A percentile compares a stretch with the other conserved stretches of the same genome.
Evolutionary conservation across 2,113 vertebrate species (phyloP).

Genomic region (Telmatochromis bifrenatus): DNA sequence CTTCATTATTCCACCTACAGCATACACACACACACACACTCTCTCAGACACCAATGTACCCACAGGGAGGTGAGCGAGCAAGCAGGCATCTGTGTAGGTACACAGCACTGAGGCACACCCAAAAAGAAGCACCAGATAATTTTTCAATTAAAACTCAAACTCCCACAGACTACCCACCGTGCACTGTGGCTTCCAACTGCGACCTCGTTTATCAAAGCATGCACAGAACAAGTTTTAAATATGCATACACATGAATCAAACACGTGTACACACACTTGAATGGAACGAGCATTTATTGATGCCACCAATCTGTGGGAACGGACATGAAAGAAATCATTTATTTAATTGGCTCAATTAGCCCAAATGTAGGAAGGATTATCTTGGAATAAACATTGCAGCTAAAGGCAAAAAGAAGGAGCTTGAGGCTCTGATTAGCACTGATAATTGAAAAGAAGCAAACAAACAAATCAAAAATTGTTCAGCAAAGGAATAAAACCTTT

Average conservation of each 20-base stretch:
- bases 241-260: conserved; percentile 1
- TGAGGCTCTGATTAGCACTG: neutral
- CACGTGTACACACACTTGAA: neutral
- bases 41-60: neutral
- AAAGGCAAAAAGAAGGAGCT: neutral
- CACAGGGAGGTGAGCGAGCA: conserved; percentile 9
- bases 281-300: neutral
- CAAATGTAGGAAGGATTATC: neutral
- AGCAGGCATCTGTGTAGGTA: neutral
- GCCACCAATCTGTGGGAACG: neutral
- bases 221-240: neutral
- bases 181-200: conserved; percentile 7
- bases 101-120: neutral
- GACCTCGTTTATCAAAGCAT: conserved; percentile 30
- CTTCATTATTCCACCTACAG: conserved; percentile 44
- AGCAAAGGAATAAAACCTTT: neutral
- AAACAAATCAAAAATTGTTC: neutral
- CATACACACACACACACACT: neutral
- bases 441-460: neutral
- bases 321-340: neutral
- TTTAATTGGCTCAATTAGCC: neutral
- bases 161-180: conserved; percentile 24
- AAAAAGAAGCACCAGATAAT: conserved; percentile 13
- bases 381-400: neutral
- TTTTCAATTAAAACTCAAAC: conserved; percentile 46